Evolutionary conservation across 2,888 invertebrate species (phyloP), one percentile per base, ranked within the genome.

Genomic region (Drosophila dives): DNA sequence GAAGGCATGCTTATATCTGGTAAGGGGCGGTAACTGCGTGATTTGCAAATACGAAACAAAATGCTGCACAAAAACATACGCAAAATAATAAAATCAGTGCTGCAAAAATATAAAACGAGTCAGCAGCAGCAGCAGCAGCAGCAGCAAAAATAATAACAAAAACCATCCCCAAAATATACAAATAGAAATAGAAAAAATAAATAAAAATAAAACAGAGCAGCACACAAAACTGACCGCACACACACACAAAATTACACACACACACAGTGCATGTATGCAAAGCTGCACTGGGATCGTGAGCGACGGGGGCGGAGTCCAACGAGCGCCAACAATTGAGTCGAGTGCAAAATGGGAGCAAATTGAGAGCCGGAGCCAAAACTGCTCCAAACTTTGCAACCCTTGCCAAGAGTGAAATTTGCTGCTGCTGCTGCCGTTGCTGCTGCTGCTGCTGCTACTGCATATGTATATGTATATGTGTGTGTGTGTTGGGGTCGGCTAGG

Each of bases 21-120:
- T 12, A 32, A 23, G 53, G 56, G 58, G 58, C 23, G 54, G 67
- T 20, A 36, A 7, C 59, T 61, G 76, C 65, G 69, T 79, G 80
- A 79, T 80, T 79, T 81, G 72, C 79, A 69, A 72, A 81, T 68
- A 51, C 66, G 48, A 72, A 69, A 63, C 69, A 50, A 67, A 72
- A 67, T 73, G 73, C 72, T 75, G 63, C 61, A 59, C 61, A 76
- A 59, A 64, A 76, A 77, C 68, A 80, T 70, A 80, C 73, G 73
- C 64, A 75, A 67, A 77, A 78, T 77, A 75, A 86, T 85, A 72
- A 86, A 86, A 86, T 87, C 85, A 78, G 64, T 67, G 73, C 75
- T 69, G 63, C 85, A 76, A 72, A 86, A 80, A 81, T 84, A 76
- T 65, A 74, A 71, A 88, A 54, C 67, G 58, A 79, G 73, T 42